Base-by-base conservation (phyloP, 2,888 invertebrate species). In the Hofmannophila pseudospretella region DNA sequence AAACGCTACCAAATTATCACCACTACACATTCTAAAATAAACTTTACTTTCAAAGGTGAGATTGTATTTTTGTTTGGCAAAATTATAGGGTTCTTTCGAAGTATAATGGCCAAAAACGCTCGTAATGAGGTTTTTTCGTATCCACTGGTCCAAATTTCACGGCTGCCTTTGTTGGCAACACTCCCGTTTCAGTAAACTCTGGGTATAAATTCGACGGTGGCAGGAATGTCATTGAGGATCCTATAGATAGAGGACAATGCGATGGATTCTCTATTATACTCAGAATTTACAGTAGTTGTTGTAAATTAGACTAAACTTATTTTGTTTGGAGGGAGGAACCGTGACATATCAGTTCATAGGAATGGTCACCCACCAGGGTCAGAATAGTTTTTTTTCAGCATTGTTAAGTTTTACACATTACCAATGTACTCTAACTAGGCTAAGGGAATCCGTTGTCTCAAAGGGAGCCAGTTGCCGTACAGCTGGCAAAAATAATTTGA, bases 81-180 rank as follows among this genome's bases (percentile, higher is more conserved):
- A 2, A 4, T 20, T 12, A 20, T 27, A 4, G 11, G 19, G 20
- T 44, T 4, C 2, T 1, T 16, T 16, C n/a, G 16, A 1, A 0
- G 4, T 41, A 41, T 31, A 22, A 20, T 39, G 16, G 25, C 37
- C 34, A 28, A 32, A 32, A 58, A 44, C 47, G 49, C 44, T 53
- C 51, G 51, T 75, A 73, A 75, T 75, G 67, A 71, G 58, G 44
- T 58, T 72, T 65, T n/a, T 72, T 67, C 64, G 61, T 61, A 69
- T 69, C 58, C 63, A 63, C 67, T 66, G 63, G 62, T 58, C 59
- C 54, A 51, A 60, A 76, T 76, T 76, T 74, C 69, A 77, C 67
- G 68, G 60, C 51, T 27, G 51, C 62, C 62, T 61, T 75, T 73
- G 72, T 72, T 49, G 51, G 50, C 36, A 51, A 52, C 60, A 73